Base-by-base conservation (phyloP, 92 coral and sea anemone species). In the Chrysogorgia sp. region DNA sequence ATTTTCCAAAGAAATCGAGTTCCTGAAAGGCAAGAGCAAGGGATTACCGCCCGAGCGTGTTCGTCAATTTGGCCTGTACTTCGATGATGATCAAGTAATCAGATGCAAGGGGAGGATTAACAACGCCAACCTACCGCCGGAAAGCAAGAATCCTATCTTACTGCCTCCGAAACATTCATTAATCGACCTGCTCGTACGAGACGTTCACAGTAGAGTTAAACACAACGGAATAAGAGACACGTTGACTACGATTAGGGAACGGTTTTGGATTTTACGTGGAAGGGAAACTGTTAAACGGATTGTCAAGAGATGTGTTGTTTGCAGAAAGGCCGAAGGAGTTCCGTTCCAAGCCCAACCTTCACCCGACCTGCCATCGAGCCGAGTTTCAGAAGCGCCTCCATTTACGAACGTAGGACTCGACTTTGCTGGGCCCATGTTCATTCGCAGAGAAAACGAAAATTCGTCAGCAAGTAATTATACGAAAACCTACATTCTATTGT, bases 251-350 rank as follows among this genome's bases (percentile, higher is more conserved):
- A n/a, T n/a, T n/a, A n/a, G n/a, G 57, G 88, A 87, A 74, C 87
- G 91, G 34, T 87, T 63, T 63, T 84, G 91, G 88, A 71, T 84
- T 23, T 35, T 84, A 48, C 88, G 71, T 25, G 86, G 91, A 23
- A 56, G 88, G 32, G 82, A 84, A n/a, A n/a, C n/a, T n/a, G n/a
- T n/a, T 35, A 87, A 83, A 80, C 37, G 58, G 12, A 49, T 87
- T 49, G 7, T 87, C 30, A 68, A 76, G 23, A 64, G 61, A 32
- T 87, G 87, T 49, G 85, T 82, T 8, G 1, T 60, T 30, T 60
- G 66, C 50, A 63, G 21, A 14, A n/a, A n/a, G n/a, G n/a, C n/a
- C n/a, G n/a, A n/a, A n/a, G 71, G 71, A 33, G 20, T 57, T 20
- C 40, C 82, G 59, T 82, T 49, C 75, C 67, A 75, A 67, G 57